phyloP scores from a whole-genome alignment of 2,113 vertebrate genomes.

The Megaceryle torquata region DNA sequence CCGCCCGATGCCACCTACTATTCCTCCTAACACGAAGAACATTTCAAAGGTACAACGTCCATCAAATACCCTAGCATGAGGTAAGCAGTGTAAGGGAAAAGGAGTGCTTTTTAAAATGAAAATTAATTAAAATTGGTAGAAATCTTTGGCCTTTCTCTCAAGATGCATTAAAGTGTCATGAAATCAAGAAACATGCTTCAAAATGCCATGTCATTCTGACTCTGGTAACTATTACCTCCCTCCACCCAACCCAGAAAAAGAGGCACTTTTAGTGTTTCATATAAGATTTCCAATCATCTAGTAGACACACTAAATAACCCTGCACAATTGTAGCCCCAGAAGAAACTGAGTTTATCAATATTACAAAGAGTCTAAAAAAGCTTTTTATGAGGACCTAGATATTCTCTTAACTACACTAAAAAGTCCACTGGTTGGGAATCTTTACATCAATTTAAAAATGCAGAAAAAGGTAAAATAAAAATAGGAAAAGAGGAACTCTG shows the following conservation, averaged over 20 bases:
- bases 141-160: slow-evolving; percentile 82
- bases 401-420: slow-evolving; percentile 55
- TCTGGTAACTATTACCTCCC: slow-evolving; percentile 67
- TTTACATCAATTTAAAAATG: slow-evolving; percentile 55
- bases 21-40: slow-evolving; percentile 55
- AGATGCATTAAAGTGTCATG: slow-evolving; percentile 71
- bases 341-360: slow-evolving; percentile 59
- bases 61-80: slow-evolving; percentile 68
- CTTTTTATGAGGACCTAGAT: slow-evolving; percentile 57
- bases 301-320: slow-evolving; percentile 65
- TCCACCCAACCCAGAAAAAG: slow-evolving; percentile 76
- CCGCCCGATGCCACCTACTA: background rate
- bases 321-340: slow-evolving; percentile 60
- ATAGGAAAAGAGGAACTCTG: slow-evolving; percentile 27
- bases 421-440: slow-evolving; percentile 53
- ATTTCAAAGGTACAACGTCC: slow-evolving; percentile 61
- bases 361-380: slow-evolving; percentile 62
- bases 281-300: slow-evolving; percentile 75
- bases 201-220: slow-evolving; percentile 70
- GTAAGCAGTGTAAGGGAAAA: slow-evolving; percentile 76
- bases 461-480: slow-evolving; percentile 43
- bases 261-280: slow-evolving; percentile 82
- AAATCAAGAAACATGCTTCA: slow-evolving; percentile 73
- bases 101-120: slow-evolving; percentile 74
- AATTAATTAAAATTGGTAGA: slow-evolving; percentile 72